These are phyloP conservation scores for Heteromyza rotundicornis DNA, from an alignment of 2,888 invertebrate species.

Conservation along the genomic window DNA sequence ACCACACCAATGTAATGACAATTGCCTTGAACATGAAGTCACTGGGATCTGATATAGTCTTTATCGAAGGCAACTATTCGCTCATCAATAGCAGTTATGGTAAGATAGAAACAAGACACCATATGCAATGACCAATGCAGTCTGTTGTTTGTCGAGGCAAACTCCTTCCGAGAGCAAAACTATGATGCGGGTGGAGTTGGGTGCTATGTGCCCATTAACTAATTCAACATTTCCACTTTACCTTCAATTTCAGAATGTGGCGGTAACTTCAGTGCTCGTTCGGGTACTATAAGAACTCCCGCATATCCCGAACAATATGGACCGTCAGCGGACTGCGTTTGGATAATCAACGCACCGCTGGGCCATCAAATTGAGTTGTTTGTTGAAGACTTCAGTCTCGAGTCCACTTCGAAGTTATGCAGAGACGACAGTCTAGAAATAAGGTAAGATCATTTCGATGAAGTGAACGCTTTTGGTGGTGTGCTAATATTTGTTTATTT, in stretches of 20 bases:
- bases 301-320: constrained; percentile 79
- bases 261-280: constrained; percentile 69
- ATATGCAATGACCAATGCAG: neutral
- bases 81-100: too few relatives aligned
- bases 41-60: neutral
- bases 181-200: neutral
- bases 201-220: too few relatives aligned
- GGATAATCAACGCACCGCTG: constrained; percentile 76
- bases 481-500: too few relatives aligned
- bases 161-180: constrained; percentile 21
- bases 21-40: constrained; percentile 24
- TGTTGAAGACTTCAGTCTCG: constrained; percentile 71
- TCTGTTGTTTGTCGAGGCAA: constrained; percentile 20
- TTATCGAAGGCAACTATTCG: too few relatives aligned
- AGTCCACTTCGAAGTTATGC: constrained; percentile 66
- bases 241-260: constrained; percentile 70
- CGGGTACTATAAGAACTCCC: constrained; percentile 79
- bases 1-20: constrained; percentile 29
- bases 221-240: neutral
- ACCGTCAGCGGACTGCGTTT: constrained; percentile 73
- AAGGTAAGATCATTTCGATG: constrained; percentile 64
- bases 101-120: neutral
- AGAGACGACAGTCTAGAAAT: constrained; percentile 76
- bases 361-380: constrained; percentile 80
- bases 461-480: too few relatives aligned